Evolutionary conservation across 2,113 vertebrate genomes (phyloP).

Genomic region (Calyptomena viridis): DNA sequence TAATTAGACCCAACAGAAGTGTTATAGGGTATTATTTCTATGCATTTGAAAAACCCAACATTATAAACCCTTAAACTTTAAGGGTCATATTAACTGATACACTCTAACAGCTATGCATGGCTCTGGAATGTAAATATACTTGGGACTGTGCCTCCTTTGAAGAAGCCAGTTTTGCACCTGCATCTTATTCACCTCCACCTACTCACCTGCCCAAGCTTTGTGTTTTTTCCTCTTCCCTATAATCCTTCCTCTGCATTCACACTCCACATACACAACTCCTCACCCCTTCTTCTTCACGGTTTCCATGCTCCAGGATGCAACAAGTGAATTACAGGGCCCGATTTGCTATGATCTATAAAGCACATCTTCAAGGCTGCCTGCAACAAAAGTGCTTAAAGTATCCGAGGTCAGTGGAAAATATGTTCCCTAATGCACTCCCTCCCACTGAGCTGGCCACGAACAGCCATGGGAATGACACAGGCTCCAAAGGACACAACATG

Average conservation of each 20-base stretch:
- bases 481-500: background rate
- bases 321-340: background rate
- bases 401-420: background rate
- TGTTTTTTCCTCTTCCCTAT: background rate
- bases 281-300: background rate
- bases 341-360: background rate
- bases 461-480: background rate
- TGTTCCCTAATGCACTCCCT: background rate
- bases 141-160: background rate
- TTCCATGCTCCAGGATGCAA: background rate
- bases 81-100: background rate
- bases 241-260: background rate
- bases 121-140: background rate
- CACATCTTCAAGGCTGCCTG: background rate
- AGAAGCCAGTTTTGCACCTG: background rate
- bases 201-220: background rate
- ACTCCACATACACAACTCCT: background rate
- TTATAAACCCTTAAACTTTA: background rate
- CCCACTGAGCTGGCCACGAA: fast-evolving
- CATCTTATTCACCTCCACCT: background rate
- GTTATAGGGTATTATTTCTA: background rate
- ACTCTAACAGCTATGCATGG: background rate
- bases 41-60: background rate
- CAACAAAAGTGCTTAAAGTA: background rate
- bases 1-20: background rate